A percentile compares a stretch with the other conserved stretches of the same genome.
These are phyloP conservation scores for Oppia nitens DNA, from an alignment of 1,140 invertebrate species.

Conservation along the genomic window DNA sequence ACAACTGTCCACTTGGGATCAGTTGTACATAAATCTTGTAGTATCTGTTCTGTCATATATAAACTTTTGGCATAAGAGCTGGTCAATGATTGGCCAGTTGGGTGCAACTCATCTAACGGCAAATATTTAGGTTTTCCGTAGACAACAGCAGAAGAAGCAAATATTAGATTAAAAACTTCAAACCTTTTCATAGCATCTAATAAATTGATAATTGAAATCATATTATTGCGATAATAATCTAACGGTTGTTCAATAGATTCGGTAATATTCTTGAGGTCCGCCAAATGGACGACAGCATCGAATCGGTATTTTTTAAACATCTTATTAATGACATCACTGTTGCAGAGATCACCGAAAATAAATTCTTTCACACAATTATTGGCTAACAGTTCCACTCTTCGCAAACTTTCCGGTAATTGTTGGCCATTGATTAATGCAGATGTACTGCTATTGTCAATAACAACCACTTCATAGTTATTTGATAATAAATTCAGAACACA, in stretches of 20 bases:
- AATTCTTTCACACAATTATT: conserved; percentile 49
- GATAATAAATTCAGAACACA: conserved; percentile 72
- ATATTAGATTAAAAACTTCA: conserved; percentile 60
- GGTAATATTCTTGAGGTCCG: conserved; percentile 90
- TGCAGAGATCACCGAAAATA: conserved; percentile 49
- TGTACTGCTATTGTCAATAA: conserved; percentile 70
- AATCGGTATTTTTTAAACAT: conserved; percentile 62
- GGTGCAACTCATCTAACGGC: conserved; percentile 70
- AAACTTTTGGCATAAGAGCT: conserved; percentile 98
- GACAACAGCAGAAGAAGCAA: conserved; percentile 87
- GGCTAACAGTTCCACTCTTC: conserved; percentile 55
- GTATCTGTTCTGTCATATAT: conserved; percentile 92
- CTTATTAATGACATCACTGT: conserved; percentile 42
- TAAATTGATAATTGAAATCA: conserved; percentile 75
- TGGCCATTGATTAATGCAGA: conserved; percentile 34
- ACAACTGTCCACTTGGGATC: conserved; percentile 33
- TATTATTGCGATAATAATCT: conserved; percentile 60
- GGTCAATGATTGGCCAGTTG: conserved; percentile 63
- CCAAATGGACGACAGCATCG: conserved; percentile 89
- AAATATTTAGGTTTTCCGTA: conserved; percentile 58
- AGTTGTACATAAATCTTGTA: conserved; percentile 68
- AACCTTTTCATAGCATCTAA: conserved; percentile 50
- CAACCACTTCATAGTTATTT: conserved; percentile 54
- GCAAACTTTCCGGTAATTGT: conserved; percentile 46
- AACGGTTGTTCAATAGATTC: conserved; percentile 83